Percentiles rank a stretch among this genome's conserved stretches.
phyloP scores from a whole-genome alignment of 1,140 invertebrate species.

The Brachionus rubens region DNA sequence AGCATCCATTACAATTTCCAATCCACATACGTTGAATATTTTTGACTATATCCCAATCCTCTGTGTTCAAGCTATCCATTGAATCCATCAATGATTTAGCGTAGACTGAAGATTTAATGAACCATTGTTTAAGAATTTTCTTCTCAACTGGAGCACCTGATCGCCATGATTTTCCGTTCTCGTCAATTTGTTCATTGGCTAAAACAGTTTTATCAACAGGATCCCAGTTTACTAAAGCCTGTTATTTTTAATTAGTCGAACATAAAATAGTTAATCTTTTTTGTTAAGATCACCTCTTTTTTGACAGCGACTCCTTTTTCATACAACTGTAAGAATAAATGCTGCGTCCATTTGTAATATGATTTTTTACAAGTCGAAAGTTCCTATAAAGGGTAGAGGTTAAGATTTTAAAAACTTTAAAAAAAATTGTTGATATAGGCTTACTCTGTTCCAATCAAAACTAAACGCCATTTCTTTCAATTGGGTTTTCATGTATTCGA shows the following conservation, averaged over 20 bases:
- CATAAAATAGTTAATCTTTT: too few relatives aligned
- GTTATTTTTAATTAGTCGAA: too few relatives aligned
- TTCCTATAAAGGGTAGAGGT: constrained; percentile 57
- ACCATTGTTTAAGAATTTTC: constrained; percentile 86
- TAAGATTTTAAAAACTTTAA: constrained; percentile 22
- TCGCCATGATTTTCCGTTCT: constrained; percentile 84
- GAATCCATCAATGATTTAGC: constrained; percentile 64
- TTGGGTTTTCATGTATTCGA: constrained; percentile 82
- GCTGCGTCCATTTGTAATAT: constrained; percentile 83
- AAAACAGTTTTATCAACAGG: constrained; percentile 94
- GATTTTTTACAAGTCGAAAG: constrained; percentile 63
- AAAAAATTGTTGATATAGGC: constrained; percentile 53
- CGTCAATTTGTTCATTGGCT: constrained; percentile 94
- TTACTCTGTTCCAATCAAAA: constrained; percentile 90
- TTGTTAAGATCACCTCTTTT: constrained; percentile 67
- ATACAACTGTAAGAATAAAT: constrained; percentile 84
- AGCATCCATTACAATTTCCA: constrained; percentile 78
- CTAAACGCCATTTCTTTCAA: constrained; percentile 74
- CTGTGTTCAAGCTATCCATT: constrained; percentile 50
- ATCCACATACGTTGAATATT: constrained; percentile 92
- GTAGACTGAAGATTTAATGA: constrained; percentile 82
- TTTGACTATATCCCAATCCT: constrained; percentile 74
- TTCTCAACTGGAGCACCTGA: constrained; percentile 92
- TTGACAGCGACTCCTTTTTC: constrained; percentile 80
- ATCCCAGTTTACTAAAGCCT: constrained; percentile 95